These are phyloP conservation scores for Pandemis heparana DNA, from an alignment of 2,888 invertebrate species.

Conservation along the genomic window DNA sequence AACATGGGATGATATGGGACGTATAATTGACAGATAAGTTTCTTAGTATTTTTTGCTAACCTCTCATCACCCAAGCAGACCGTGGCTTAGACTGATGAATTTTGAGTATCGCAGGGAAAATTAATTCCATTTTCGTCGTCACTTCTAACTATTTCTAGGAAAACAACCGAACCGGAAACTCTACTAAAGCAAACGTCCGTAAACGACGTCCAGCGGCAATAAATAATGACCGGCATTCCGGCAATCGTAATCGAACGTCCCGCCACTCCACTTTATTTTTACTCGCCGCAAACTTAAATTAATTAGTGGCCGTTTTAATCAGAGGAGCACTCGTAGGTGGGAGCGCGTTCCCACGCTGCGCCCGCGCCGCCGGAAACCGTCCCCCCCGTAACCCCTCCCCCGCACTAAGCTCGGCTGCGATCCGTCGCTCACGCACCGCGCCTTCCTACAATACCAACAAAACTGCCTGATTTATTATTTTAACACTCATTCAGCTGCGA, in stretches of 20 bases:
- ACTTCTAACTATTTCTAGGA: not conserved
- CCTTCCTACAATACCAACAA: slow-evolving; percentile 63
- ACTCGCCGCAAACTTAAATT: slow-evolving; percentile 75
- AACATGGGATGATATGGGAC: too few relatives aligned
- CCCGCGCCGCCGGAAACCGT: slow-evolving; percentile 78
- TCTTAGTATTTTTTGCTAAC: too few relatives aligned
- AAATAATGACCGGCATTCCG: slow-evolving; percentile 7
- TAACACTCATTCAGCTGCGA: slow-evolving; percentile 69
- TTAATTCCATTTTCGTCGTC: not conserved
- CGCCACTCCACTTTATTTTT: slow-evolving; percentile 62
- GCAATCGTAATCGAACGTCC: slow-evolving; percentile 51
- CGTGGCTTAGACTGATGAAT: too few relatives aligned
- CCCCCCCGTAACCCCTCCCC: slow-evolving; percentile 60
- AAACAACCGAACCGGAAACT: not conserved
- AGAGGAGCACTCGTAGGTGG: slow-evolving; percentile 75
- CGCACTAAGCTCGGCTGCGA: slow-evolving; percentile 75
- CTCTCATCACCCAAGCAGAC: too few relatives aligned
- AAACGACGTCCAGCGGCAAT: slow-evolving; percentile 1
- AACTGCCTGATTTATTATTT: slow-evolving; percentile 58
- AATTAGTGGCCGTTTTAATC: slow-evolving; percentile 82
- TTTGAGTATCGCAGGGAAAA: not conserved
- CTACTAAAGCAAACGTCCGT: not conserved
- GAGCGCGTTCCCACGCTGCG: slow-evolving; percentile 83
- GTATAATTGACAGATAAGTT: too few relatives aligned
- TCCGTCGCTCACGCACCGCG: slow-evolving; percentile 76